Conservation (phyloP, 2,888 invertebrate genomes). For the Salticus scenicus region DNA sequence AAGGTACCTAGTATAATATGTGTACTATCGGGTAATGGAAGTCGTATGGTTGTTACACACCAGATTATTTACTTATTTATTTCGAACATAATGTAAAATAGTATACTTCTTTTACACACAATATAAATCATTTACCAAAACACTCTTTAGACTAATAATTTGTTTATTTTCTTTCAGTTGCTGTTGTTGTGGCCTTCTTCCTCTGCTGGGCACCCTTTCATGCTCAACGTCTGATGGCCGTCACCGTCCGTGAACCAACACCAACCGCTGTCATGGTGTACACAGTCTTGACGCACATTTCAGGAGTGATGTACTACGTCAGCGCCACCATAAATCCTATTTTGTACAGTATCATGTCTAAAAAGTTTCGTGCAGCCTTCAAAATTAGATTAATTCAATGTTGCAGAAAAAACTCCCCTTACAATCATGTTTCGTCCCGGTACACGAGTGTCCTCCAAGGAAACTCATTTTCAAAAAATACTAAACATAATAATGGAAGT, state of each 20-base stretch:
- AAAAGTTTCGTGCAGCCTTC: slow-evolving; percentile 76
- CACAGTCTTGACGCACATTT: slow-evolving; percentile 85
- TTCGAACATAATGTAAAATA: no score
- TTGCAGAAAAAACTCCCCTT: slow-evolving; percentile 19
- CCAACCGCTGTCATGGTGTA: slow-evolving; percentile 78
- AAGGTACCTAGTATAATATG: no score
- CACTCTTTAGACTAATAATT: no score
- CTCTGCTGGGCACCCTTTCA: slow-evolving; percentile 96
- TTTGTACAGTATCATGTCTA: slow-evolving; percentile 76
- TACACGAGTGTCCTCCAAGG: slow-evolving; percentile 6
- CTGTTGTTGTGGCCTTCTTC: slow-evolving; percentile 84
- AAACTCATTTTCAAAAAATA: no score
- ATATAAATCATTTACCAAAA: no score
- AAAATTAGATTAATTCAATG: slow-evolving; percentile 74
- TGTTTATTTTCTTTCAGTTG: slow-evolving; percentile 76
- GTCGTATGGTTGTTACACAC: no score
- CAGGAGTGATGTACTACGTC: slow-evolving; percentile 92
- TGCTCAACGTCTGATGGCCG: slow-evolving; percentile 88
- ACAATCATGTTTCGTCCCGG: slow-evolving; percentile 5
- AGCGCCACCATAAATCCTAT: slow-evolving; percentile 87
- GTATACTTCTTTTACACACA: no score
- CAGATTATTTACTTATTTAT: no score
- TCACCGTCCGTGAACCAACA: slow-evolving; percentile 62
- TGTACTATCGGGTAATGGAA: no score
- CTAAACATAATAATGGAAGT: no score